These are phyloP conservation scores for Chloroclysta siterata DNA, from an alignment of 2,888 invertebrate species.

Conservation along the genomic window DNA sequence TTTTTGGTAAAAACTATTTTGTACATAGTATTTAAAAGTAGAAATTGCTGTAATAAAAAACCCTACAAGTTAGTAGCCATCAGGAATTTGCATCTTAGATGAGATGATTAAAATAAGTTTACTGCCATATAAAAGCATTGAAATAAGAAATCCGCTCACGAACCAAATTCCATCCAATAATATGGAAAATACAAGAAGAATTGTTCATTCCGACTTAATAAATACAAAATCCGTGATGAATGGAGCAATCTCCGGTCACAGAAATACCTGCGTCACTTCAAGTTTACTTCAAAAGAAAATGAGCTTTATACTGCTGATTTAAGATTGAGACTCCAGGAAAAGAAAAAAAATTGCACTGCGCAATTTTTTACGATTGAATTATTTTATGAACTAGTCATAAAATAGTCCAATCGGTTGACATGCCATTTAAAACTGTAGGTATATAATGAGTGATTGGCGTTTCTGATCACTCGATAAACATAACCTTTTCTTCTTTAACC, in stretches of 20 bases:
- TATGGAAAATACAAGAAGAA: constrained; percentile 25
- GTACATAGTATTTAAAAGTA: too few relatives aligned
- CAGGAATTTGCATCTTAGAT: not conserved
- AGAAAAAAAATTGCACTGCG: too few relatives aligned
- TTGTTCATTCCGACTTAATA: constrained; percentile 22
- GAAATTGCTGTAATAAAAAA: not conserved
- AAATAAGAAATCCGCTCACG: constrained; percentile 12
- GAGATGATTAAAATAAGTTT: not conserved
- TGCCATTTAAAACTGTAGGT: too few relatives aligned
- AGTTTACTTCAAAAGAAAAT: constrained; percentile 2
- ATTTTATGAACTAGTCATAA: too few relatives aligned
- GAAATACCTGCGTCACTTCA: not conserved
- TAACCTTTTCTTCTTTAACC: too few relatives aligned
- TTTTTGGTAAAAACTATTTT: not conserved
- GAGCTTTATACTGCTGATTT: not conserved
- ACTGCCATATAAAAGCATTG: not conserved
- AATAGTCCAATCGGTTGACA: not conserved
- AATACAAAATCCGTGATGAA: constrained; percentile 25
- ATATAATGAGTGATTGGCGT: too few relatives aligned
- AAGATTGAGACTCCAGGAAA: not conserved
- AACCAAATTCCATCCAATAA: constrained; percentile 11
- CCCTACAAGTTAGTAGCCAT: not conserved
- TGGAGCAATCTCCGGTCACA: constrained; percentile 17
- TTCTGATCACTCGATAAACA: too few relatives aligned
- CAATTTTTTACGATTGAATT: too few relatives aligned